Conservation (phyloP, 2,888 invertebrate genomes). For the Epistrophe eligans region DNA sequence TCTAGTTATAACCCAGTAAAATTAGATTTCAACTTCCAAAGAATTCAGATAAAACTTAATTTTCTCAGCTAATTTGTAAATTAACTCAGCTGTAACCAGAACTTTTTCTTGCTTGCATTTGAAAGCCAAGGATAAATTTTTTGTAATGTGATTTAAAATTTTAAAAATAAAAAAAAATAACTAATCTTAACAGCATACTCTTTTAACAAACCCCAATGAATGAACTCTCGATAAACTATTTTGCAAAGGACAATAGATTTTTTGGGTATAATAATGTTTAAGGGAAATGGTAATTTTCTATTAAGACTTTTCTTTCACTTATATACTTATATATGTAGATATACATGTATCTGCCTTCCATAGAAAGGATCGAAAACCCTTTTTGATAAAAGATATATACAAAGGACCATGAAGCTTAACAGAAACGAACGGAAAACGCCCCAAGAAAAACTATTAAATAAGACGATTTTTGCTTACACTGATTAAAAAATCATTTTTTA, state of each 20-base stretch:
- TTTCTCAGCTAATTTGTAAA: no score
- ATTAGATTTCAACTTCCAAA: no score
- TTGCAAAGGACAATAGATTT: conserved; percentile 9
- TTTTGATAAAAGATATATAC: conserved; percentile 7
- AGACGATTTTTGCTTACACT: background rate
- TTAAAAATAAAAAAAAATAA: background rate
- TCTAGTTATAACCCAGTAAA: no score
- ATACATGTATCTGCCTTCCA: background rate
- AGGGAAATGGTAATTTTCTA: conserved; percentile 18
- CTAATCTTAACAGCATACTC: background rate
- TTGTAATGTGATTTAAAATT: background rate
- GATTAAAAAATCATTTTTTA: no score
- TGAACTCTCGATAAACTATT: conserved; percentile 10
- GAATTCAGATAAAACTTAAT: no score
- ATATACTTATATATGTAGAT: background rate
- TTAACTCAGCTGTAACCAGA: no score
- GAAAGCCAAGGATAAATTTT: background rate
- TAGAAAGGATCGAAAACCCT: conserved; percentile 6
- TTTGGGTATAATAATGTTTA: background rate
- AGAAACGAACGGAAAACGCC: background rate
- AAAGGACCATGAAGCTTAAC: background rate
- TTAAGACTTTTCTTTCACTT: conserved; percentile 5
- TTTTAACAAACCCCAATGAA: conserved; percentile 2
- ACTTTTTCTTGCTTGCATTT: no score
- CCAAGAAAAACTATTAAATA: conserved; percentile 1